phyloP scores from a whole-genome alignment of 2,113 vertebrate genomes.

The Hypanus sabinus region DNA sequence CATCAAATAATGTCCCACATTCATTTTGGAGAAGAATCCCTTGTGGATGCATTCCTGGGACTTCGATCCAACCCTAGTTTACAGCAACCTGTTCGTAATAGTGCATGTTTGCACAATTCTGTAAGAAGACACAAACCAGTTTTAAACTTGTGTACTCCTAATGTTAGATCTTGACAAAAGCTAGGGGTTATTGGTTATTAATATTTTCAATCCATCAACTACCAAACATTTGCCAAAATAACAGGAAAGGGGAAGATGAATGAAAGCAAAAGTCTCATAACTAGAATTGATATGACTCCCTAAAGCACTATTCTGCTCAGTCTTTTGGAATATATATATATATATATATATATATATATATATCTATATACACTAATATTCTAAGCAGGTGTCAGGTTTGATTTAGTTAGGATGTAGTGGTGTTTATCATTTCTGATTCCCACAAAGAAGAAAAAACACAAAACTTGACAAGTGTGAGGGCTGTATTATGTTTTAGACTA shows the following conservation, averaged over 20 bases:
- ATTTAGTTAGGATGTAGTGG: neutral
- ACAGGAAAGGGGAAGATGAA: neutral
- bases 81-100: conserved; percentile 4
- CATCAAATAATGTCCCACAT: conserved; percentile 1
- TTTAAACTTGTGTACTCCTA: neutral
- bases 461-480: neutral
- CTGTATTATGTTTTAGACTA: neutral
- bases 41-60: neutral
- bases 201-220: neutral
- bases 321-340: neutral
- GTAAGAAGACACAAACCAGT: neutral
- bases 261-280: neutral
- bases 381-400: neutral
- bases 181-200: neutral
- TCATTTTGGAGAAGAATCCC: neutral
- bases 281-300: neutral
- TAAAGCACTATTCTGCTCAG: neutral
- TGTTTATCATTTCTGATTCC: conserved; percentile 8
- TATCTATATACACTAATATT: neutral
- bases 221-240: conserved; percentile 4
- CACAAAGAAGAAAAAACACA: neutral
- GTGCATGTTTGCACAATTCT: conserved; percentile 25
- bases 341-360: too few species aligned
- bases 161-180: neutral
- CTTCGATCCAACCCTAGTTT: neutral